Base-by-base conservation (phyloP, 1,140 invertebrate genomes). In the Cydia amplana region DNA sequence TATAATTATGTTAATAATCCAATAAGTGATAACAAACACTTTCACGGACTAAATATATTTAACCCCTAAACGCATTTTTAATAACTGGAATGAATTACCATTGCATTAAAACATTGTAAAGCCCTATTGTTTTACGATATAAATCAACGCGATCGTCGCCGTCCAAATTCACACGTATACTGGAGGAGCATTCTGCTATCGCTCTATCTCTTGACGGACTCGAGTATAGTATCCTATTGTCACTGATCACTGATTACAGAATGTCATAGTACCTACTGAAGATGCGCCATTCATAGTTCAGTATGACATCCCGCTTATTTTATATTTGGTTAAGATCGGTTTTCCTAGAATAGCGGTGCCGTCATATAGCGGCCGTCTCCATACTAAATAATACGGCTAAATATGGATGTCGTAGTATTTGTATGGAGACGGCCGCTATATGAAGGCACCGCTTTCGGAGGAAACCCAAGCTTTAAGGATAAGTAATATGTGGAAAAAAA, bases 181-280 rank as follows among this genome's bases (percentile, higher is more conserved):
- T 60, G 55, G 20, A 20, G 55, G 55, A 60, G 18, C 1, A 60
- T 20, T 23, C 6, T 23, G 55, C 20, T 23, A 23, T 23, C 55
- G 55, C 55, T 60, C 55, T 60, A 60, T 60, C 55, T 60, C 0
- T 55, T 18, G 14, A 6, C 9, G 6, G 55, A 12, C 20, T 60
- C n/a, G 23, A 60, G 55, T 60, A 60, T 60, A n/a, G 55, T 60
- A 60, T 60, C n/a, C n/a, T 5, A 55, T 23, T 9, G 49, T 51
- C 49, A 60, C 7, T 46, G 43, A 46, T 46, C 14, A 46, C 43
- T 16, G 43, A 46, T 16, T 46, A 43, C 40, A 40, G 43, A 14
- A 46, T 16, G 1, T 46, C 43, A 46, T 46, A 14, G 4, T n/a
- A n/a, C n/a, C n/a, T 43, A 12, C 7, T 43, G 9, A 43, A 43